Evolutionary conservation across 2,113 vertebrate genomes (phyloP), one percentile per base, ranked within the genome.

Genomic region (Acrocephalus arundinaceus): DNA sequence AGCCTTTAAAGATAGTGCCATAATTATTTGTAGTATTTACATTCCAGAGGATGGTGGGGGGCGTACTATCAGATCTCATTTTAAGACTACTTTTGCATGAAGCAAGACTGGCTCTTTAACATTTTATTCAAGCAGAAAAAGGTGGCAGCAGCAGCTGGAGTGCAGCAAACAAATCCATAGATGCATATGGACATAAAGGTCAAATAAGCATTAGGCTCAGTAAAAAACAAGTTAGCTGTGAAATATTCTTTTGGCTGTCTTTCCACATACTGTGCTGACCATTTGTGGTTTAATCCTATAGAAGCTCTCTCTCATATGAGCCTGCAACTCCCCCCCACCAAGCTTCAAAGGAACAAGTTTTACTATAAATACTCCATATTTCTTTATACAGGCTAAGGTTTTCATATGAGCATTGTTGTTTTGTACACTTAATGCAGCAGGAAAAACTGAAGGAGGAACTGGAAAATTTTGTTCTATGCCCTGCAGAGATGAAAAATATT

Each of bases 111-210:
- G 30, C 31, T 85, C 58, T 88, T 62, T 31, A 94, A 55, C 6
- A 24, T 59, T 80, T 94, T 80, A 67, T 66, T 80, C 39, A 51
- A 85, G 78, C 71, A 93, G 71, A 85, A 91, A 80, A 94, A 95
- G 59, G 74, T 39, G 31, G 67, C 10, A 13, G 87, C 45, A 75
- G 66, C 71, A 96, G 75, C 81, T 95, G 82, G 71, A 74, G 21
- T 30, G 37, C 30, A 90, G 39, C 51, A 86, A 89, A 88, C 20
- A 94, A 90, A 88, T 91, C 79, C 67, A 88, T 21, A 74, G 45
- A 83, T 87, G 30, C 72, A 74, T 66, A 80, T 45, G 75, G 82
- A 90, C 87, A 91, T 91, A 86, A 23, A 94, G 79, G 75, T 91
- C 93, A 94, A 70, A 37, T 35, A 88, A 83, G 85, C 88, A 94